Percentiles rank a stretch among this genome's conserved stretches.
These are phyloP conservation scores for Plecturocebus donacophilus DNA, from an alignment of 2,113 vertebrate genomes.

Conservation along the genomic window DNA sequence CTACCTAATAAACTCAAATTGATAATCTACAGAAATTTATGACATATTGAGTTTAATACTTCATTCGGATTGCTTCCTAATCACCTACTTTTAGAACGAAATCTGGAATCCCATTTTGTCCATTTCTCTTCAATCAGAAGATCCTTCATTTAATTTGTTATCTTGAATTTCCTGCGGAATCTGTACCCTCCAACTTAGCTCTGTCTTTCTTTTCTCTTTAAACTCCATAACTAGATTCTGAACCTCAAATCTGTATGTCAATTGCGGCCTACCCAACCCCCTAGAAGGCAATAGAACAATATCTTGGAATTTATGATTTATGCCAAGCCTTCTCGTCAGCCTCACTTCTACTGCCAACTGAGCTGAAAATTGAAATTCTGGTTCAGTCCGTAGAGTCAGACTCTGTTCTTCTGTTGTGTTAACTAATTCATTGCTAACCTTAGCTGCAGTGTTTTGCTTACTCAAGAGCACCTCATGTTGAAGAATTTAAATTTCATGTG, in stretches of 20 bases:
- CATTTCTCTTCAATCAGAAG: conserved; percentile 4
- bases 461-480: conserved; percentile 24
- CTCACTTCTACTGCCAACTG: conserved; percentile 71
- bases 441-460: conserved; percentile 48
- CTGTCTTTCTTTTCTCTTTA: not conserved
- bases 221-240: conserved; percentile 21
- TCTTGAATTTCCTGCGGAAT: not conserved
- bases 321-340: conserved; percentile 36
- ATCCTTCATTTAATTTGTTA: not conserved
- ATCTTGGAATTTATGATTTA: conserved; percentile 68
- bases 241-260: conserved; percentile 64
- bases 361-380: conserved; percentile 77
- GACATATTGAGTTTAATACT: conserved; percentile 3
- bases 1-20: conserved; percentile 53
- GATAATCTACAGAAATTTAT: conserved; percentile 40
- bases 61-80: conserved; percentile 43
- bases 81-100: conserved; percentile 29
- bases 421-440: conserved; percentile 72
- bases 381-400: conserved; percentile 39
- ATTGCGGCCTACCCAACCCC: conserved; percentile 28
- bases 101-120: conserved; percentile 18
- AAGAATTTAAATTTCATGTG: conserved; percentile 59
- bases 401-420: conserved; percentile 46
- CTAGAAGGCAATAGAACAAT: conserved; percentile 58
- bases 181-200: not conserved